These are phyloP conservation scores for Tetanocera ferruginea DNA, from an alignment of 2,888 invertebrate genomes.

Conservation along the genomic window DNA sequence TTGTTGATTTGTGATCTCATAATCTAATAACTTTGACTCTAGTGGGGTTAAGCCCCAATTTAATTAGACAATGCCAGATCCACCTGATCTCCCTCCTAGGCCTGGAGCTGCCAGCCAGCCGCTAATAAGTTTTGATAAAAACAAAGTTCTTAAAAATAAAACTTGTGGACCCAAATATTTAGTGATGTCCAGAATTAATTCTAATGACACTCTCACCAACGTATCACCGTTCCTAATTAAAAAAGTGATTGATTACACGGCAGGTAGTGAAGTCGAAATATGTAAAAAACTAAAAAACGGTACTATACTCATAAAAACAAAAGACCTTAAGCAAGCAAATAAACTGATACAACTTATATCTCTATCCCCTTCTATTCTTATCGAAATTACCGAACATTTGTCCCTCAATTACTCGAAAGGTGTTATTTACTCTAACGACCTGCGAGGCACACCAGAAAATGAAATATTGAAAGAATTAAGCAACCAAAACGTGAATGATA, in stretches of 20 bases:
- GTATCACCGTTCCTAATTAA: slow-evolving; percentile 42
- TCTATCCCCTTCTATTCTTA: not conserved
- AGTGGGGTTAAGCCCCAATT: too few species aligned
- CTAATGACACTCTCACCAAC: slow-evolving; percentile 6
- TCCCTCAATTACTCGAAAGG: slow-evolving; percentile 33
- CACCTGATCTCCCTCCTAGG: too few species aligned
- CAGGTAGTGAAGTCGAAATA: not conserved
- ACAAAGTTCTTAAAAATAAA: not conserved
- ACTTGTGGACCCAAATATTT: not conserved
- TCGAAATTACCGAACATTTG: not conserved
- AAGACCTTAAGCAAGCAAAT: not conserved
- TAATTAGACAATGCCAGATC: too few species aligned
- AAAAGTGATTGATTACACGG: slow-evolving; percentile 34
- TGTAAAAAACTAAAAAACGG: not conserved
- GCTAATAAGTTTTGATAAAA: not conserved
- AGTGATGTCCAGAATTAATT: not conserved
- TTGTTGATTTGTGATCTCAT: too few species aligned
- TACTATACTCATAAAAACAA: not conserved
- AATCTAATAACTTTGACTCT: too few species aligned
- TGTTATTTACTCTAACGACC: slow-evolving; percentile 32
- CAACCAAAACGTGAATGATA: slow-evolving; percentile 28
- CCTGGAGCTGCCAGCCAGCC: too few species aligned
- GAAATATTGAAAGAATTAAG: slow-evolving; percentile 23
- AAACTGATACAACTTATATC: not conserved
- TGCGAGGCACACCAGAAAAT: not conserved